Percentiles rank a stretch among this genome's conserved stretches.
These are phyloP conservation scores for Lepidotrigona ventralis DNA, from an alignment of 1,140 invertebrate genomes.

Conservation along the genomic window DNA sequence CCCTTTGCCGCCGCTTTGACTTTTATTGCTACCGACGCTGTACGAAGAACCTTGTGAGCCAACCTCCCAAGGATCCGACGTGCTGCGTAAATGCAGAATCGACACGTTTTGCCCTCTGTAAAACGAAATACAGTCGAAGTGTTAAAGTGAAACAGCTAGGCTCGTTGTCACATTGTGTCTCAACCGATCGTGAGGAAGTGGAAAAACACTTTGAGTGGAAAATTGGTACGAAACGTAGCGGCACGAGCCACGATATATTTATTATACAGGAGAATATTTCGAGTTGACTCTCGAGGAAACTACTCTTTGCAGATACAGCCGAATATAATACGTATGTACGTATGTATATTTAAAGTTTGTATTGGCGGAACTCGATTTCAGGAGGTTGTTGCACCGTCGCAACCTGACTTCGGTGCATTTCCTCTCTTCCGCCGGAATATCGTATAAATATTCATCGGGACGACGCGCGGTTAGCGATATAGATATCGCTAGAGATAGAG, in stretches of 20 bases:
- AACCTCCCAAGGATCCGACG: constrained; percentile 81
- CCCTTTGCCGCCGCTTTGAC: constrained; percentile 64
- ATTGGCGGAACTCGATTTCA: constrained; percentile 21
- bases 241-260: background rate
- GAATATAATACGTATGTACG: background rate
- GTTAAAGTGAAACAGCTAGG: no score
- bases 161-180: background rate
- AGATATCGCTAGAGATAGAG: constrained; percentile 16
- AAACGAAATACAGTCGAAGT: constrained; percentile 47
- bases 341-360: background rate
- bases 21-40: constrained; percentile 71
- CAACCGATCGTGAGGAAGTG: background rate
- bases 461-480: constrained; percentile 12
- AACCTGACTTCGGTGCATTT: background rate
- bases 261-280: background rate
- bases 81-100: constrained; percentile 80
- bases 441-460: constrained; percentile 41
- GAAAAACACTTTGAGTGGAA: no score
- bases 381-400: background rate
- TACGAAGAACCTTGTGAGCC: constrained; percentile 70
- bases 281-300: constrained; percentile 3
- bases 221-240: background rate
- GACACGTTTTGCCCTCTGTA: constrained; percentile 82
- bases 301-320: background rate
- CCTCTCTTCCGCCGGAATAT: background rate